A percentile compares a stretch with the other conserved stretches of the same genome.
Conservation (phyloP, 2,888 invertebrate species). For the Ectobius pallidus region DNA sequence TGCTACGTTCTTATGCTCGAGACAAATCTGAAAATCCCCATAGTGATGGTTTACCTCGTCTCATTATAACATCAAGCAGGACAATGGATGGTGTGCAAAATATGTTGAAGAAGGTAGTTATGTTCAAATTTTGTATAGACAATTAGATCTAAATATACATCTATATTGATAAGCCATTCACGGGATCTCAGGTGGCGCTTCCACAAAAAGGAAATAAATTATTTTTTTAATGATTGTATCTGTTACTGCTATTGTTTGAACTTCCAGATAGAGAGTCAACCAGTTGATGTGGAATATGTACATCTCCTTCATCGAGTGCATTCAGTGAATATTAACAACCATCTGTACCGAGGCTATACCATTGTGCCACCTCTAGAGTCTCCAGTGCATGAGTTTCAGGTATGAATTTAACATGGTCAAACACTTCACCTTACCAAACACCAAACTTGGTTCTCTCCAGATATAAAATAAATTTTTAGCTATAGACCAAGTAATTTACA, state of each 20-base stretch:
- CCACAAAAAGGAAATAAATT: neutral
- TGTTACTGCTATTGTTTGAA: neutral
- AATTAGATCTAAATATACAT: neutral
- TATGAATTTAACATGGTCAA: no score
- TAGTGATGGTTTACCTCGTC: slow-evolving; percentile 48
- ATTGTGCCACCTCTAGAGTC: slow-evolving; percentile 45
- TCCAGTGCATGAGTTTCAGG: slow-evolving; percentile 1
- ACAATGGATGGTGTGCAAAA: slow-evolving; percentile 55
- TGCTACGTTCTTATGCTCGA: slow-evolving; percentile 49
- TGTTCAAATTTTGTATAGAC: no score
- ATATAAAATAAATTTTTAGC: neutral
- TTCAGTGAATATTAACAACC: slow-evolving; percentile 50
- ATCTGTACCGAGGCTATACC: slow-evolving; percentile 58
- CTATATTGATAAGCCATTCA: neutral
- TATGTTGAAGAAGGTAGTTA: slow-evolving; percentile 46
- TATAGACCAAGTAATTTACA: neutral
- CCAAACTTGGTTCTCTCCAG: neutral
- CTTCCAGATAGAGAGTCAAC: slow-evolving; percentile 32
- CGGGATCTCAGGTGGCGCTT: neutral
- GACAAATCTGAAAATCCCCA: neutral
- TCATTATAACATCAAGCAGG: slow-evolving; percentile 56
- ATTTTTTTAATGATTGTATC: neutral
- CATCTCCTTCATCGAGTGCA: slow-evolving; percentile 48
- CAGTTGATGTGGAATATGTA: slow-evolving; percentile 39
- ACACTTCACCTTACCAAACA: neutral